A percentile compares a stretch with the other conserved stretches of the same genome.
These are phyloP conservation scores for Imbricaverruca yamaguchii DNA, from an alignment of 2,888 invertebrate species.

Conservation along the genomic window DNA sequence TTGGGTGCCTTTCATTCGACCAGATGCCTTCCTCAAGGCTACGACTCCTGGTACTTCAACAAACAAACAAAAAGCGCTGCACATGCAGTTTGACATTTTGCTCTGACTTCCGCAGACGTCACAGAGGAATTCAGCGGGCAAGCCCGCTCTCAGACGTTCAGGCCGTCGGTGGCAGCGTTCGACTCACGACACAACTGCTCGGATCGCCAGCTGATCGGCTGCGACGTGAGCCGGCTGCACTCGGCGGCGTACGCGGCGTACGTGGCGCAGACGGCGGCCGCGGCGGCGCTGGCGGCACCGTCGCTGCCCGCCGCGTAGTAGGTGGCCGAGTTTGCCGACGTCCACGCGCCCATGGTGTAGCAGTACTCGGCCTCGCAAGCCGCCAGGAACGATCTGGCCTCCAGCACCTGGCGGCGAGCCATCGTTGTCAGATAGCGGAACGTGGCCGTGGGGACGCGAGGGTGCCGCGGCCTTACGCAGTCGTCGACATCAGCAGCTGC, in stretches of 20 bases:
- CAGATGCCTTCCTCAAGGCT: too few relatives aligned
- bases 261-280: constrained; percentile 42
- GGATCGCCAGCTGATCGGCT: constrained; percentile 64
- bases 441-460: too few relatives aligned
- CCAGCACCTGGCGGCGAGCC: constrained; percentile 49
- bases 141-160: too few relatives aligned
- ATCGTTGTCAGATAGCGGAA: background rate
- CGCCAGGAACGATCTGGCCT: constrained; percentile 56
- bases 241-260: background rate
- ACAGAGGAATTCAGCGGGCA: too few relatives aligned
- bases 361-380: constrained; percentile 78
- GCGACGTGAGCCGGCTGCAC: background rate
- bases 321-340: constrained; percentile 63
- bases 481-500: too few relatives aligned
- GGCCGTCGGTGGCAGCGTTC: background rate
- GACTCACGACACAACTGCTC: constrained; percentile 74
- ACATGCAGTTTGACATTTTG: too few relatives aligned
- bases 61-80: too few relatives aligned
- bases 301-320: constrained; percentile 67
- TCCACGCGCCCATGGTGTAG: constrained; percentile 50
- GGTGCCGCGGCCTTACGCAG: too few relatives aligned
- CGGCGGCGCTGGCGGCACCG: constrained; percentile 61
- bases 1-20: too few relatives aligned
- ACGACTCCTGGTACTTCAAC: too few relatives aligned
- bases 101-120: too few relatives aligned